Base-by-base conservation (phyloP, 2,113 vertebrate genomes). In the Morone saxatilis region DNA sequence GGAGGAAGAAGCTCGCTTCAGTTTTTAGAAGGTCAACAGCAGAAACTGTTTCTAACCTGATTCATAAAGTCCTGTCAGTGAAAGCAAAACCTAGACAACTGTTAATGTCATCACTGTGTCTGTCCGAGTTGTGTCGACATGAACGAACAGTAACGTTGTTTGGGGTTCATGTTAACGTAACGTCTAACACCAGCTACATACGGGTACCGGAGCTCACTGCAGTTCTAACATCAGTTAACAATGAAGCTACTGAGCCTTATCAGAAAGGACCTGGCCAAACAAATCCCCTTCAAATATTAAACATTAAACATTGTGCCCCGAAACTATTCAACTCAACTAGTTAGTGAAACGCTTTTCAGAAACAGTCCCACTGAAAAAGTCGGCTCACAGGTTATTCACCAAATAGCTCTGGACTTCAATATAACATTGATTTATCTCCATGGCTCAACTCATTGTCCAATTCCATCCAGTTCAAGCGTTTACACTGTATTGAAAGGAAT, bases 11-110 rank as follows among this genome's bases (percentile, higher is more conserved):
- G 45, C 12, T 12, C 45, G 8, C 43, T 43, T 22, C 2, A 20
- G 54, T 0, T 36, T 54, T 20, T 3, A 63, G 81, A 91, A 91
- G 86, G 89, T 90, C 89, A 87, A 20, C n/a, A 17, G 13, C 10
- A 25, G 25, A 25, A 56, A n/a, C 1, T 1, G 16, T 22, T 53
- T 1, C 12, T 25, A 41, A 25, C 6, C 20, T 31, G 5, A 31
- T 47, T 60, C 54, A 31, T 10, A 0, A 14, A 22, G 36, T 54
- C 0, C 6, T 16, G 9, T 45, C 43, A 11, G 10, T 2, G 25
- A 25, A 25, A 25, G 25, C 25, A 25, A 25, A 25, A 45, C 43
- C 43, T 11, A 3, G 2, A 45, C 43, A 12, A 11, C 43, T 43
- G 7, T 43, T 7, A 7, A 3, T 43, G 43, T 43, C 7, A 43